Evolutionary conservation across 1,140 invertebrate species (phyloP), one percentile per base, ranked within the genome.

Genomic region (Phenacoccus solenopsis): DNA sequence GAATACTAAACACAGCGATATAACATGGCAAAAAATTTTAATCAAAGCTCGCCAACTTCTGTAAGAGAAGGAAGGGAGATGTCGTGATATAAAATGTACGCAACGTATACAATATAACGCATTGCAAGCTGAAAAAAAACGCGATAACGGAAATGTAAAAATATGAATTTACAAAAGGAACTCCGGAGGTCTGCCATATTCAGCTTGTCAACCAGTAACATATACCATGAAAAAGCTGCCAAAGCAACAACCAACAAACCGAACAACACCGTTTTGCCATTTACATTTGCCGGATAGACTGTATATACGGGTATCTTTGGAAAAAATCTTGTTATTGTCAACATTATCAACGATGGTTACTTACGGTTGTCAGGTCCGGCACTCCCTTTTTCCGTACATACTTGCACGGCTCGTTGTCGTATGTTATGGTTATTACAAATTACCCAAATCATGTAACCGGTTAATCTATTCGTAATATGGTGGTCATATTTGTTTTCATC

Each of bases 141-240:
- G 20, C 20, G 38, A 49, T 49, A 49, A 49, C 38, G 38, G 38
- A 49, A 49, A 49, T 49, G 38, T 49, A 49, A 49, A 49, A 49
- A 49, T 49, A 49, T 49, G 38, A 49, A 49, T 49, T 49, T 49
- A 49, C 38, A 49, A 49, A 49, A 49, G 38, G 38, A 49, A 49
- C 38, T 49, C 38, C 38, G 38, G 38, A 49, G 38, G 38, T 49
- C 38, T 49, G 38, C 38, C 38, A 49, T n/a, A 49, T 49, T 49
- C 38, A 49, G 38, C 38, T 49, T 49, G 38, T 49, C 38, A 49
- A 49, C 38, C 2, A 49, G 38, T 49, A 49, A 10, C 38, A 49
- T 49, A 49, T 2, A 49, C 2, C 2, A 9, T 49, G 38, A 49
- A 49, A 49, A 49, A 49, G 38, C 20, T 49, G 38, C 38, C 38